A percentile compares a stretch with the other conserved stretches of the same genome.
These are phyloP conservation scores for Drosophila prosaltans DNA, from an alignment of 1,140 invertebrate genomes.

Conservation along the genomic window DNA sequence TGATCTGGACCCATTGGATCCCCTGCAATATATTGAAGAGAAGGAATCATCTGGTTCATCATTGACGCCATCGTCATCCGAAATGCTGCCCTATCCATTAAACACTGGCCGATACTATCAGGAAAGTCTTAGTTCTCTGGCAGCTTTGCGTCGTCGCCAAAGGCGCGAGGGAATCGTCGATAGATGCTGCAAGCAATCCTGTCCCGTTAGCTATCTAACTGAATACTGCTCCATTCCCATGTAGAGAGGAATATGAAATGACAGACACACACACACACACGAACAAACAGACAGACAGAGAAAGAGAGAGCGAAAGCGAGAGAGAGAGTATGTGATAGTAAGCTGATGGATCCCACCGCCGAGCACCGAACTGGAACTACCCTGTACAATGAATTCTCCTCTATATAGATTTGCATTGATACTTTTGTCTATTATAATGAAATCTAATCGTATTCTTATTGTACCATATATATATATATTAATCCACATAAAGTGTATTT, in stretches of 20 bases:
- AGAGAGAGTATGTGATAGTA: slow-evolving; percentile 2
- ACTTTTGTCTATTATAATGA: slow-evolving; percentile 4
- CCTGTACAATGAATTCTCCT: slow-evolving; percentile 10
- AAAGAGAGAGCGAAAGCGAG: neutral
- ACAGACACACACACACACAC: neutral
- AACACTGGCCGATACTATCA: slow-evolving; percentile 36
- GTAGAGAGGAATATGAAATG: slow-evolving; percentile 9
- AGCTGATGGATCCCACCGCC: slow-evolving; percentile 6
- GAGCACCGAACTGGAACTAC: slow-evolving; percentile 12
- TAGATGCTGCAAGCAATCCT: slow-evolving; percentile 59
- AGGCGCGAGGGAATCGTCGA: slow-evolving; percentile 61
- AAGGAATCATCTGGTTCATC: slow-evolving; percentile 37
- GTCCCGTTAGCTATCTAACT: slow-evolving; percentile 32
- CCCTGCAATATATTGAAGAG: slow-evolving; percentile 58
- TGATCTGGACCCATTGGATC: slow-evolving; percentile 57
- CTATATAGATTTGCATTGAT: slow-evolving; percentile 11
- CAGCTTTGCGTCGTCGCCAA: slow-evolving; percentile 52
- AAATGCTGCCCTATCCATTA: slow-evolving; percentile 40
- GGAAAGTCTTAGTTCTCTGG: slow-evolving; percentile 48
- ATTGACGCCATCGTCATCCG: slow-evolving; percentile 6
- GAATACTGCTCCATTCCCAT: slow-evolving; percentile 53
- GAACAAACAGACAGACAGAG: neutral
- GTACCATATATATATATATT: neutral
- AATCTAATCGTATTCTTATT: neutral
- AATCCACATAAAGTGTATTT: neutral